Base-by-base conservation (phyloP, 2,113 vertebrate species). In the Eulacestoma nigropectus region DNA sequence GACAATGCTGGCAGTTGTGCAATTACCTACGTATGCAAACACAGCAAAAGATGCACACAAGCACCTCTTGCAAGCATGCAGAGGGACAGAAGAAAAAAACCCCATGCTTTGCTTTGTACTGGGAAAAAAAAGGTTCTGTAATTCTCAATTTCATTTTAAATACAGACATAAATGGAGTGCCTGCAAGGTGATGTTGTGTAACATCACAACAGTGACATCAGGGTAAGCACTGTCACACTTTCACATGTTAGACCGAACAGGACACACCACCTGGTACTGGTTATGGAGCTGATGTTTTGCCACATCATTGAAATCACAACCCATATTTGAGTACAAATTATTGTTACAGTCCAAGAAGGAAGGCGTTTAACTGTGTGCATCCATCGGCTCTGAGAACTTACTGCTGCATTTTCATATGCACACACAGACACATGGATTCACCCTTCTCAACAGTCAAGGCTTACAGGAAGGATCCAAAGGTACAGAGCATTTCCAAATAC, bases 191-290 rank as follows among this genome's bases (percentile, higher is more conserved):
- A 83, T 52, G 49, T 5, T 42, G 27, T 21, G 2, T 23, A 82
- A 56, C 23, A 44, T 23, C 41, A 29, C 20, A 67, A 70, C 39
- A 65, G 35, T 23, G 30, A 35, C 22, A 30, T 33, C 10, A 55
- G 26, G 42, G 25, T 53, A 74, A 65, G 46, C 9, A 7, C 10
- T 30, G 42, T 47, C 65, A 84, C n/a, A 52, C 21, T 39, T 10
- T 30, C 6, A 15, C 19, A 9, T 3, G 2, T 68, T 42, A 77
- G 59, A 64, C 12, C 1, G 1, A 82, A 82, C 25, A 63, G 37
- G 25, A 78, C 37, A 62, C 0, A 0, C 25, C 30, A 59, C 1
- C 42, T 56, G 16, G 23, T 70, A 41, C 8, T 20, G 39, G 17
- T 21, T 52, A 41, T 1, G 21, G 68, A 84, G 52, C 14, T 63